phyloP scores from a whole-genome alignment of 2,888 invertebrate species.

The Agonopterix heracliana region DNA sequence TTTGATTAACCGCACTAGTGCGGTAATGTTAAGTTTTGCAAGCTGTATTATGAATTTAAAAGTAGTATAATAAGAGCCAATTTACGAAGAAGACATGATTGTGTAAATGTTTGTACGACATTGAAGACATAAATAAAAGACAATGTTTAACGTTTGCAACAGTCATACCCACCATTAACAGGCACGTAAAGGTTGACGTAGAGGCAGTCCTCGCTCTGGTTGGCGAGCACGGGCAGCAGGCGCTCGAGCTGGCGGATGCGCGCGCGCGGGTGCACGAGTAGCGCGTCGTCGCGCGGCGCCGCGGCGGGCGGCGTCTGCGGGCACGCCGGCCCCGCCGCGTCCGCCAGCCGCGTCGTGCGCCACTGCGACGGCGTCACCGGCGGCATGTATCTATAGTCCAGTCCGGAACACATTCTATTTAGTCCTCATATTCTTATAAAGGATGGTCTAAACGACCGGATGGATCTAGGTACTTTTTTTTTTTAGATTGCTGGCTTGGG shows the following conservation, averaged over 20 bases:
- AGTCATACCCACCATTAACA: slow-evolving; percentile 58
- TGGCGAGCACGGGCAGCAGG: slow-evolving; percentile 87
- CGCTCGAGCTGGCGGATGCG: slow-evolving; percentile 90
- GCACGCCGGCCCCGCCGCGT: slow-evolving; percentile 90
- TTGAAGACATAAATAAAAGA: no score
- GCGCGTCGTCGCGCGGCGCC: slow-evolving; percentile 73
- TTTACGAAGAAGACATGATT: no score
- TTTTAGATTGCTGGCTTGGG: background rate
- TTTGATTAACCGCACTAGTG: no score
- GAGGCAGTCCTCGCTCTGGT: slow-evolving; percentile 98
- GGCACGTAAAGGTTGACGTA: slow-evolving; percentile 98
- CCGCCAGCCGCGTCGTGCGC: slow-evolving; percentile 87
- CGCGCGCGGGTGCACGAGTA: slow-evolving; percentile 87
- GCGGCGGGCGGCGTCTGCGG: slow-evolving; percentile 83
- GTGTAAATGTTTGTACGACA: no score
- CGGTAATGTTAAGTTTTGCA: no score
- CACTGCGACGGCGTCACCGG: slow-evolving; percentile 94
- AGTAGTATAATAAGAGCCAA: no score
- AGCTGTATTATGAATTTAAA: no score
- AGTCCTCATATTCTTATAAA: background rate
- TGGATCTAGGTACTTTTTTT: background rate
- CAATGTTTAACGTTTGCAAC: no score
- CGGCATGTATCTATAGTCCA: slow-evolving; percentile 86
- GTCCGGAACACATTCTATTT: background rate
- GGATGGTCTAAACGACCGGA: background rate